Evolutionary conservation across 2,797 vertebrate genomes (phyloP).

Genomic region (Helicolenus hilgendorfi): DNA sequence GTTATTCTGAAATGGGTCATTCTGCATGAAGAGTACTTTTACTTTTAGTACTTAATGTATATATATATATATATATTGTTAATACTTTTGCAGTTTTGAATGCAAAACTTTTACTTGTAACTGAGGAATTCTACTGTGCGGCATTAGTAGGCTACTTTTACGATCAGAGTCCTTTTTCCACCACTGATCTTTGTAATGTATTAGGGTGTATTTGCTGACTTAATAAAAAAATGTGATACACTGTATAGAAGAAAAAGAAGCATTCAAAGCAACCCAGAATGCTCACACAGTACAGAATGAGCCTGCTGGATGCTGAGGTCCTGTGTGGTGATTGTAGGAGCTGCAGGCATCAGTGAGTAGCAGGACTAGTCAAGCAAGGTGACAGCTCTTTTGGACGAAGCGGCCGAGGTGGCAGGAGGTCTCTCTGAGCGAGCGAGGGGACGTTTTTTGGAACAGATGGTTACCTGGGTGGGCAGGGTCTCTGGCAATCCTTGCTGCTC

Average conservation of each 20-base stretch:
- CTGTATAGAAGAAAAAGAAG: too few species aligned
- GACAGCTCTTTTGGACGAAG: constrained; percentile 30
- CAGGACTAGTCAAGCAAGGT: constrained; percentile 3
- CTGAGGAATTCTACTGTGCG: background rate
- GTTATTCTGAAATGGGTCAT: too few species aligned
- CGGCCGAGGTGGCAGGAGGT: constrained; percentile 38
- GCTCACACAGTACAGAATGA: background rate
- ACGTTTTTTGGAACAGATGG: constrained; percentile 58
- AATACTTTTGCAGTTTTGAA: background rate
- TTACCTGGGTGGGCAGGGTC: constrained; percentile 19
- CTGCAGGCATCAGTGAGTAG: background rate
- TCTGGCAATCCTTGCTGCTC: constrained; percentile 24
- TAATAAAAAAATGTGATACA: background rate
- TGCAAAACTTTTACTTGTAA: background rate
- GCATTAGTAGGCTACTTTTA: background rate
- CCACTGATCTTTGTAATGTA: background rate
- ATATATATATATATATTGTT: too few species aligned
- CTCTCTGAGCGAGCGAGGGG: background rate
- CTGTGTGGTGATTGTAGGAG: background rate
- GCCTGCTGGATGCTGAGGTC: too few species aligned
- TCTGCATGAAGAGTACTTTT: too few species aligned
- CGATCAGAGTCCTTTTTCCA: background rate
- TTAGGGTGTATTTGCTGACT: too few species aligned
- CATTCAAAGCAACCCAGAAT: background rate
- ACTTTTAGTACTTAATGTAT: too few species aligned